Percentiles rank a stretch among this genome's conserved stretches.
Evolutionary conservation across 2,888 invertebrate genomes (phyloP).

Genomic region (Tinea semifulvella): DNA sequence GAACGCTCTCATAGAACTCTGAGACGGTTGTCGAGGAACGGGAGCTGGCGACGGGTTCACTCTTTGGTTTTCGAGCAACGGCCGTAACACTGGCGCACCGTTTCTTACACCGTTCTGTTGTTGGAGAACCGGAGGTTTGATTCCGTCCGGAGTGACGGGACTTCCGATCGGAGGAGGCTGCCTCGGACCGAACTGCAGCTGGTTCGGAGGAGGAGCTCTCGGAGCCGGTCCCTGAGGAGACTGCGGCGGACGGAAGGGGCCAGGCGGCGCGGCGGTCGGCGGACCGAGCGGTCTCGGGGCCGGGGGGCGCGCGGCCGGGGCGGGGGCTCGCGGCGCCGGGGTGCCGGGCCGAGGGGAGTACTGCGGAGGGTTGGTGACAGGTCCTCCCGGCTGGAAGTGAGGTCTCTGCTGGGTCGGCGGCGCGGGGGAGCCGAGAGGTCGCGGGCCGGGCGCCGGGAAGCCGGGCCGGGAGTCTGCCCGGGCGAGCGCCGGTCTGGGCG

Average conservation of each 20-base stretch:
- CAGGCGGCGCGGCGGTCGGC: conserved; percentile 43
- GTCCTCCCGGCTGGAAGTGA: conserved; percentile 56
- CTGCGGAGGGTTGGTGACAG: conserved; percentile 41
- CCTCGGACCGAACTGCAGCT: conserved; percentile 58
- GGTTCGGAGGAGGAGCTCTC: conserved; percentile 56
- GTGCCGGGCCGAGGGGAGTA: conserved; percentile 41
- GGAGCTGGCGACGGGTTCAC: conserved; percentile 29
- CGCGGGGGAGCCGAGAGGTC: conserved; percentile 32
- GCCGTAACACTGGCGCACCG: conserved; percentile 27
- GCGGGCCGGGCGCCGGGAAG: conserved; percentile 33
- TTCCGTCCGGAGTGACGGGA: conserved; percentile 44
- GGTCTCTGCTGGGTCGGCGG: conserved; percentile 37
- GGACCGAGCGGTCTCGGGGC: conserved; percentile 46
- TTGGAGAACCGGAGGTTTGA: conserved; percentile 26
- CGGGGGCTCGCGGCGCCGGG: conserved; percentile 36
- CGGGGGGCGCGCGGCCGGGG: conserved; percentile 33
- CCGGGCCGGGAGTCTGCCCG: conserved; percentile 49
- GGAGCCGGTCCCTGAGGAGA: conserved; percentile 26
- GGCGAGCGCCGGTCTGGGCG: conserved; percentile 42
- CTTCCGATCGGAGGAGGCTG: conserved; percentile 41
- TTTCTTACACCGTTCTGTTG: conserved; percentile 41
- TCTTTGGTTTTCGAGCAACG: conserved; percentile 17
- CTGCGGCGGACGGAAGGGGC: conserved; percentile 39
- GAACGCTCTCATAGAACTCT: conserved; percentile 44
- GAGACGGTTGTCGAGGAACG: conserved; percentile 50